Evolutionary conservation across 2,113 vertebrate species (phyloP), one percentile per base, ranked within the genome.

Genomic region (Apus apus): DNA sequence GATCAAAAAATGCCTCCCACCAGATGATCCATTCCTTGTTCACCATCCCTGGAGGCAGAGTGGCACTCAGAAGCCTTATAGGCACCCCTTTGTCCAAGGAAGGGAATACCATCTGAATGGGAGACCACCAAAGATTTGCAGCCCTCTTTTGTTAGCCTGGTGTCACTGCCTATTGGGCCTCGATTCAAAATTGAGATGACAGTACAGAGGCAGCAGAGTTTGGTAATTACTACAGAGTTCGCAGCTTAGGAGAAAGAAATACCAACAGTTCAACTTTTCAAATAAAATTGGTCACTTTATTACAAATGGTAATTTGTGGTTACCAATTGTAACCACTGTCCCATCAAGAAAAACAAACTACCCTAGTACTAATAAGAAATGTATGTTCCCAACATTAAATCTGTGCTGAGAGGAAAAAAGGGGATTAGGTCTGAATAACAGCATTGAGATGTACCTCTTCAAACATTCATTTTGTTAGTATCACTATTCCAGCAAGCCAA

Each of bases 81-180:
- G 45, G 74, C 85, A 96, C 81, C 62, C 85, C 75, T 97, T 97
- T 97, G 95, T 96, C 93, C 89, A 85, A 46, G 87, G 86, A 87
- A 87, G 58, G 94, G 91, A 96, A 95, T 87, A 89, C 87, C 62
- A 93, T 95, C 81, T 96, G 93, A 97, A 97, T 94, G 93, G 88
- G 84, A 93, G 96, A 97, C 96, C 95, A 97, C 96, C 96, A 96
- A 93, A 93, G 95, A 95, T 94, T 94, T 91, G 87, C 62, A 92
- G 89, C 30, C 62, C 62, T 87, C 95, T 79, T 94, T 96, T 97
- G 94, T 96, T 95, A 89, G 70, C 54, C 66, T 82, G 45, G 91
- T 95, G 93, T 96, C 94, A 97, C 84, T 85, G 93, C 91, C 80
- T 78, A 56, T 45, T 87, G 68, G 94, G 89, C 58, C 66, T 93